Evolutionary conservation across 2,888 invertebrate genomes (phyloP), one percentile per base, ranked within the genome.

Genomic region (Drosophila phalerata): DNA sequence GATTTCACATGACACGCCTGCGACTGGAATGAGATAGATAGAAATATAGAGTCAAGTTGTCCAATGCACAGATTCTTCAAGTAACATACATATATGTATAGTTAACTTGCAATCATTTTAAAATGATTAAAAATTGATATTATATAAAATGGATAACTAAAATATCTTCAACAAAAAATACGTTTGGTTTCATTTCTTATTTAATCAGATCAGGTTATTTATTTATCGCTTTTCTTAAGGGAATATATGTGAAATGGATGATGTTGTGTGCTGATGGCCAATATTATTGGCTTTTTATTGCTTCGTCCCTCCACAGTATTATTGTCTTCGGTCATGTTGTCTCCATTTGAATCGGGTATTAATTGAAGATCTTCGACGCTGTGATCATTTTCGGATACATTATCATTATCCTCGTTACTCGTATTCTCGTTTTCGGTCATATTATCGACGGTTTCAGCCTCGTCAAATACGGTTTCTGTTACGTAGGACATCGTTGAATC

Each of bases 221-320:
- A 47, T 56, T 37, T 2, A n/a, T 65, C 22, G 5, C 2, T 64
- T 25, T 64, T 56, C n/a, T 73, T 52, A 15, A 67, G 30, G 2
- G 79, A 37, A 34, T 68, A 66, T 15, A 79, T 9, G 9, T 73
- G 49, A 25, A 79, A 68, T 32, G 78, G 79, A 34, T 76, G 49
- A 5, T 67, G 56, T 13, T 76, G 37, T 11, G 58, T 55, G 38
- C 69, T 73, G 11, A 77, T 30, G 3, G 73, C 56, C 37, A 79
- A 61, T 19, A 79, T 70, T 45, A 79, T 61, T 43, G 78, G 60
- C 6, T 67, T 40, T 30, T 58, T 70, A 9, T 8, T 69, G 42
- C 63, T 77, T 9, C 80, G 65, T 9, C 55, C 80, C 11, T 77
- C 55, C 8, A 25, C 22, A 13, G 9, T 19, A 45, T 58, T 55